These are phyloP conservation scores for Chrysodeixis includens DNA, from an alignment of 2,888 invertebrate genomes.

Conservation along the genomic window DNA sequence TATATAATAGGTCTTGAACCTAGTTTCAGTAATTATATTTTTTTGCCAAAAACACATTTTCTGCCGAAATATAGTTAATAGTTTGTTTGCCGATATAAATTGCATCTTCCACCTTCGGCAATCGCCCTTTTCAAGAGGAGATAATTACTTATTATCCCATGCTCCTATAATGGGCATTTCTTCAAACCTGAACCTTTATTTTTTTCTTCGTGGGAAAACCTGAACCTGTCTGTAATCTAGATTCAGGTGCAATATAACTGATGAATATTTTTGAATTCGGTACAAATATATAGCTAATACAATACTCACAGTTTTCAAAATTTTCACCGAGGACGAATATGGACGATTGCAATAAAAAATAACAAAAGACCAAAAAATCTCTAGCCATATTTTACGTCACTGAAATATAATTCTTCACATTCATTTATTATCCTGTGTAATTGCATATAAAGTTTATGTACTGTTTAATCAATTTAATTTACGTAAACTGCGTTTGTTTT, in stretches of 20 bases:
- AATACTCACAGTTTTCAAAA: conserved; percentile 21
- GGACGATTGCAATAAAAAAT: conserved; percentile 27
- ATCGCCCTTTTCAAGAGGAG: no score
- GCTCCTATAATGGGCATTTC: no score
- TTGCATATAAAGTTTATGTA: conserved; percentile 18
- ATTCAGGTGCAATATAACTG: not conserved
- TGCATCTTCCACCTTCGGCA: no score
- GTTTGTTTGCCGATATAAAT: no score
- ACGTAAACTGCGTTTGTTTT: not conserved
- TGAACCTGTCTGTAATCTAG: not conserved
- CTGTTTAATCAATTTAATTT: conserved; percentile 13
- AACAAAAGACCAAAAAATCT: conserved; percentile 19
- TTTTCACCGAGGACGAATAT: conserved; percentile 10
- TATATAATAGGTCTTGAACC: no score
- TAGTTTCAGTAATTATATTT: no score
- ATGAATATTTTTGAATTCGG: not conserved
- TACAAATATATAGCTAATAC: conserved; percentile 1
- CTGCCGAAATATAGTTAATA: no score
- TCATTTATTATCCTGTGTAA: not conserved
- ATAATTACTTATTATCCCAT: no score
- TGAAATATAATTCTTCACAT: not conserved
- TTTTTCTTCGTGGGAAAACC: no score
- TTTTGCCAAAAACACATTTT: no score
- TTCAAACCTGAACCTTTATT: no score
- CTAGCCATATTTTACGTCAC: conserved; percentile 31